phyloP scores from a whole-genome alignment of 2,888 invertebrate species.

The Cheilosia soror region DNA sequence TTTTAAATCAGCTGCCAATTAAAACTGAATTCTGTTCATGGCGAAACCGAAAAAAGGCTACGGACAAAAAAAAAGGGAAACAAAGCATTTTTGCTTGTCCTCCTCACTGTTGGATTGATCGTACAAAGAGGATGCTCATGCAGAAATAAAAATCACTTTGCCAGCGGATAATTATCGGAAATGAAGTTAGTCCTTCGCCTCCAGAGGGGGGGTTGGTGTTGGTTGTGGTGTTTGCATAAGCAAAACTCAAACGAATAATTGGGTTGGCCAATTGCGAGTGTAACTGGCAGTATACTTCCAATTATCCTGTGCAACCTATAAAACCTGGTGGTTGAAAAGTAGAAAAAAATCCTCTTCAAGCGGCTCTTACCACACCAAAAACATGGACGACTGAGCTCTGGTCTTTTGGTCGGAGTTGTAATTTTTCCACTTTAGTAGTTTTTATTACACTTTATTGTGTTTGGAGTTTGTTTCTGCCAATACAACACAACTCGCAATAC shows the following conservation, averaged over 20 bases:
- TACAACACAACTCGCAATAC: not conserved
- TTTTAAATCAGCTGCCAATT: constrained; percentile 54
- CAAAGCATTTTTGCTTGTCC: constrained; percentile 2
- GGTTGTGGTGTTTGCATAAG: constrained; percentile 21
- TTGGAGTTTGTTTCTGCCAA: constrained; percentile 35
- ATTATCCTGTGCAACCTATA: constrained; percentile 34
- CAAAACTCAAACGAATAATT: constrained; percentile 47
- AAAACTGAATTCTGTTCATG: constrained; percentile 25
- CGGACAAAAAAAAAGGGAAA: not conserved
- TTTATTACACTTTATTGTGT: constrained; percentile 65
- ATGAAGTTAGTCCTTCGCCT: constrained; percentile 45
- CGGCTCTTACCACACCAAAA: not conserved
- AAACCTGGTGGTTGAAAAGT: constrained; percentile 10
- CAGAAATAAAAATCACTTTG: constrained; percentile 45
- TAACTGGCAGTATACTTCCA: constrained; percentile 40
- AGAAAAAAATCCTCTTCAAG: constrained; percentile 5
- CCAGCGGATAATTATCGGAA: constrained; percentile 57
- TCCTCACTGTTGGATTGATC: constrained; percentile 7
- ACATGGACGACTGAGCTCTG: constrained; percentile 56
- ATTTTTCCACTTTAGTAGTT: constrained; percentile 72
- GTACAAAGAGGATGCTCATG: constrained; percentile 15
- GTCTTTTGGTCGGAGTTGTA: constrained; percentile 60
- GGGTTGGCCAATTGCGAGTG: constrained; percentile 38
- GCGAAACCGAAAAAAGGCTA: not conserved
- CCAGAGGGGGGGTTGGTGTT: no score